phyloP scores from a whole-genome alignment of 1,140 invertebrate genomes.

The Parasteatoda tepidariorum region DNA sequence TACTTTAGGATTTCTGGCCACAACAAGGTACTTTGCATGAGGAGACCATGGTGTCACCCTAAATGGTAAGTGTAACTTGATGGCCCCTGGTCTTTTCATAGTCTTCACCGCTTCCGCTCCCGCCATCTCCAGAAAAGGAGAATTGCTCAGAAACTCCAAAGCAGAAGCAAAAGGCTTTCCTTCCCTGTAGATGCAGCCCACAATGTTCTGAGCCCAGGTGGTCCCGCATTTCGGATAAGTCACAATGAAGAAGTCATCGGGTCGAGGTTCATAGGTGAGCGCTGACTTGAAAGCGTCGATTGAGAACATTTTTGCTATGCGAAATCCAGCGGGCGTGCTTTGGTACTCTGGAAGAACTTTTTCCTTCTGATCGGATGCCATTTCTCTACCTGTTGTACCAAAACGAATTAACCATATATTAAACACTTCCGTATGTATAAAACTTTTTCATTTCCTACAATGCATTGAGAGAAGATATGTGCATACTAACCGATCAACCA shows the following conservation, averaged over 20 bases:
- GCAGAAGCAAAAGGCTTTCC: conserved; percentile 20
- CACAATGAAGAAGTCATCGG: conserved; percentile 61
- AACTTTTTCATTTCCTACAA: no score
- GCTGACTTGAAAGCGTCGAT: conserved; percentile 4
- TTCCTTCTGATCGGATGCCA: not conserved
- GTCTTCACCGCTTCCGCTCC: conserved; percentile 30
- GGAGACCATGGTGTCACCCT: conserved; percentile 67
- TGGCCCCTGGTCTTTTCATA: conserved; percentile 56
- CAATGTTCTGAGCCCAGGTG: conserved; percentile 48
- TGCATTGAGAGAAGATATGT: no score
- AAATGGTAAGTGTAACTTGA: conserved; percentile 60
- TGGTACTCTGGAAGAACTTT: conserved; percentile 22
- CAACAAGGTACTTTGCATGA: conserved; percentile 76
- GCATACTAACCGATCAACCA: no score
- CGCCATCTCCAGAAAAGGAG: conserved; percentile 59
- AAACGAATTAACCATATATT: no score
- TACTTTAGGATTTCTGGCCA: conserved; percentile 84
- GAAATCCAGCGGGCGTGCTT: not conserved
- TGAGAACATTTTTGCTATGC: not conserved
- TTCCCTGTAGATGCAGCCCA: conserved; percentile 40
- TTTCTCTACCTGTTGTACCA: no score
- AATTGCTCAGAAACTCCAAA: conserved; percentile 26
- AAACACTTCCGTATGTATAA: no score
- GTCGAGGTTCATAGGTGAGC: conserved; percentile 26
- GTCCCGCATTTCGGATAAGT: conserved; percentile 62